A percentile compares a stretch with the other conserved stretches of the same genome.
Conservation (phyloP, 1,140 invertebrate species). For the Aphaenogaster ashmeadi region DNA sequence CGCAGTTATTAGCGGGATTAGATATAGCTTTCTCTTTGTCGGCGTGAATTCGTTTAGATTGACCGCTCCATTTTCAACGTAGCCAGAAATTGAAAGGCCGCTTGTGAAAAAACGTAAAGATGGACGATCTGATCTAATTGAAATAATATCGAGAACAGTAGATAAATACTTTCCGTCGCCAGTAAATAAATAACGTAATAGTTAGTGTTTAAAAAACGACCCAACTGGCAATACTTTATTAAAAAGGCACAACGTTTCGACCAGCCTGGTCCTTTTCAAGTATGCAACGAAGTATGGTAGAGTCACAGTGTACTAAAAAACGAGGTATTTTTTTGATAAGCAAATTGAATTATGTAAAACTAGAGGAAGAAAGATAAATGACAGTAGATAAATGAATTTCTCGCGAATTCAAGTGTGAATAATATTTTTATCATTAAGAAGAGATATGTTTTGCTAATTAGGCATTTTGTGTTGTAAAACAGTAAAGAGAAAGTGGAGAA, state of each 20-base stretch:
- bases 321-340: too few relatives aligned
- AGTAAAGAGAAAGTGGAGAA: conserved; percentile 16
- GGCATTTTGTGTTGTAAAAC: not conserved
- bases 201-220: too few relatives aligned
- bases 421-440: not conserved
- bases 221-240: too few relatives aligned
- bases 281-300: too few relatives aligned
- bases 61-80: conserved; percentile 36
- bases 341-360: too few relatives aligned
- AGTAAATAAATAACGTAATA: too few relatives aligned
- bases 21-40: conserved; percentile 66
- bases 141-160: not conserved
- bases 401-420: not conserved
- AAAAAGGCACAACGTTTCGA: too few relatives aligned
- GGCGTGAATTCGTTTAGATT: conserved; percentile 26
- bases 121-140: conserved; percentile 13
- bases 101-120: not conserved
- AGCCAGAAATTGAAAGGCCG: not conserved
- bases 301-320: too few relatives aligned
- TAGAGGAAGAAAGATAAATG: too few relatives aligned
- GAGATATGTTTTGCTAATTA: not conserved
- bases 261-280: too few relatives aligned
- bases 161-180: not conserved
- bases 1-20: conserved; percentile 51
- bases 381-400: not conserved